These are phyloP conservation scores for Esperia sulphurella DNA, from an alignment of 2,888 invertebrate species.

Conservation along the genomic window DNA sequence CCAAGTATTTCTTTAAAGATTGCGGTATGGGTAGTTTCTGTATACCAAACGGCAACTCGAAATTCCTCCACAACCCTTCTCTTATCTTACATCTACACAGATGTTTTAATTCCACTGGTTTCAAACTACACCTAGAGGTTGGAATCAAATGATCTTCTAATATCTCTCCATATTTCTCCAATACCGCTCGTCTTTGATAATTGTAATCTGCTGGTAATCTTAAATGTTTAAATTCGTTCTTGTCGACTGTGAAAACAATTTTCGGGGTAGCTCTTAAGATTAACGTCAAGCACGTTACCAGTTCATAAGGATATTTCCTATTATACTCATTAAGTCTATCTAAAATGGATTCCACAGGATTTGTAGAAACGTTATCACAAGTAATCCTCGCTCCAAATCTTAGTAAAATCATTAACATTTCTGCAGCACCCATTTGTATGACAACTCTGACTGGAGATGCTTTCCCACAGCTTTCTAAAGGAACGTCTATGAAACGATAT, in stretches of 20 bases:
- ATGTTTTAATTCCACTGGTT: conserved; percentile 86
- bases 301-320: conserved; percentile 82
- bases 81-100: conserved; percentile 86
- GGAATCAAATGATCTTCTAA: conserved; percentile 80
- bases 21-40: conserved; percentile 83
- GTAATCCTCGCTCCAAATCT: conserved; percentile 84
- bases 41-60: conserved; percentile 87
- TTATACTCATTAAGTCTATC: conserved; percentile 82
- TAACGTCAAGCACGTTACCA: conserved; percentile 84
- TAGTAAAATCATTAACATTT: conserved; percentile 86
- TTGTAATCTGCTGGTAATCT: conserved; percentile 63
- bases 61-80: conserved; percentile 81
- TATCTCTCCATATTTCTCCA: conserved; percentile 71
- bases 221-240: conserved; percentile 45
- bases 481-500: conserved; percentile 86
- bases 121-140: conserved; percentile 78
- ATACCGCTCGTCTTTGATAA: conserved; percentile 57
- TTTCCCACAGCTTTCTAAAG: conserved; percentile 89
- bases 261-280: conserved; percentile 82
- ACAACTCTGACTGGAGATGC: conserved; percentile 86
- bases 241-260: conserved; percentile 72
- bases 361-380: conserved; percentile 77
- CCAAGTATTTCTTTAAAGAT: conserved; percentile 84
- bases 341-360: conserved; percentile 82
- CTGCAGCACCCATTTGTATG: conserved; percentile 85